Evolutionary conservation across 2,888 invertebrate species (phyloP).

Genomic region (Eupithecia inturbata): DNA sequence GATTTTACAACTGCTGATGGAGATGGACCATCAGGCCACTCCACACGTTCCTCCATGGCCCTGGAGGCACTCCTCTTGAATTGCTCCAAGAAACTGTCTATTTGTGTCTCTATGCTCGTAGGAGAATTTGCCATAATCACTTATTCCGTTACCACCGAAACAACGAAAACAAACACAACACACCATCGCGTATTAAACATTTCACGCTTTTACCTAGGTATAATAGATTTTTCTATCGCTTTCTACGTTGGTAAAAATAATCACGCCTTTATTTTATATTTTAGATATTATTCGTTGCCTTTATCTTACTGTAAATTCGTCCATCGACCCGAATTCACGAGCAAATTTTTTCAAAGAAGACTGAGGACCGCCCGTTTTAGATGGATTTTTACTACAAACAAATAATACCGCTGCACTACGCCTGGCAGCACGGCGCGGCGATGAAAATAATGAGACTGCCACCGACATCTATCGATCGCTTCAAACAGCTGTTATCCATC

Average conservation of each 20-base stretch:
- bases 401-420: slow-evolving; percentile 75
- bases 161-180: slow-evolving; percentile 80
- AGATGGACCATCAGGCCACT: slow-evolving; percentile 80
- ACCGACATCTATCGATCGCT: slow-evolving; percentile 83
- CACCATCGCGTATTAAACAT: slow-evolving; percentile 62
- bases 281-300: slow-evolving; percentile 57
- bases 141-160: slow-evolving; percentile 79
- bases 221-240: slow-evolving; percentile 46
- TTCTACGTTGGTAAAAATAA: slow-evolving; percentile 36
- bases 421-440: slow-evolving; percentile 58
- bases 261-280: slow-evolving; percentile 44
- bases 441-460: slow-evolving; percentile 81
- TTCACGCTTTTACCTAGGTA: slow-evolving; percentile 52
- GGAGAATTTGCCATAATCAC: slow-evolving; percentile 87
- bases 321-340: slow-evolving; percentile 67
- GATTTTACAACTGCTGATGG: slow-evolving; percentile 78
- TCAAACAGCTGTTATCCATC: slow-evolving; percentile 67
- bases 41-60: slow-evolving; percentile 87
- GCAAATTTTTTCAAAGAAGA: slow-evolving; percentile 65
- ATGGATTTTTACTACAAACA: slow-evolving; percentile 80
- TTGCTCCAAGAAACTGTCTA: slow-evolving; percentile 93
- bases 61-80: slow-evolving; percentile 91
- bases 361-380: slow-evolving; percentile 68
- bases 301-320: slow-evolving; percentile 62
- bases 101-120: slow-evolving; percentile 91